Evolutionary conservation across 2,797 vertebrate genomes (phyloP), one percentile per base, ranked within the genome.

Genomic region (Sebastes miniatus): DNA sequence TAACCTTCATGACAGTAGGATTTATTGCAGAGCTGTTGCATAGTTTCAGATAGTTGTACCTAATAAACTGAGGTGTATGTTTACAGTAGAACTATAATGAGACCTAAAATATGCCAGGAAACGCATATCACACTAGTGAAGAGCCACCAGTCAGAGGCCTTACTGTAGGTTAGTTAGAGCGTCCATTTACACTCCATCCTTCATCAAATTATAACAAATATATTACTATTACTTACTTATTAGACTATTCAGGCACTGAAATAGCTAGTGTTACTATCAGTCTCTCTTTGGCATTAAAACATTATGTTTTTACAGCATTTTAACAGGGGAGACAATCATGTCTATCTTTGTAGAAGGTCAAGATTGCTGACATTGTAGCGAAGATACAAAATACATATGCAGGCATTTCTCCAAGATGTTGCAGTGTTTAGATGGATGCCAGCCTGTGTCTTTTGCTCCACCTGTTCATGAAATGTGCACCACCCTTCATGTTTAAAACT

Each of bases 141-240:
- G 54, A 59, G 29, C 14, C 32, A 16, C 29, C 47, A 59, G 29
- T 59, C 34, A 39, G 12, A 76, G 13, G 16, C 57, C 32, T 58
- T 9, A 54, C 61, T 62, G 34, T 29, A 34, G 1, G 34, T 47
- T n/a, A 36, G 22, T 47, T 27, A 27, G 8, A 63, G 24, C 39
- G 3, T 65, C 8, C 2, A n/a, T 63, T 54, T 69, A 13, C 10
- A 73, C 31, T 58, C 9, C 6, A 32, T 39, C 7, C 14, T 54
- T 4, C 67, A 6, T 54, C 73, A 63, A 65, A 59, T 13, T 3
- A n/a, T 4, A 61, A 84, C 24, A 88, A 87, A 90, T 76, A 87
- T 32, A 79, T 50, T 22, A 62, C 25, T 62, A 31, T 61, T 22
- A 50, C 36, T 47, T 47, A 29, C 57, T 69, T 18, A 57, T 36